Evolutionary conservation across 1,140 invertebrate species (phyloP).

Genomic region (Venturia canescens): DNA sequence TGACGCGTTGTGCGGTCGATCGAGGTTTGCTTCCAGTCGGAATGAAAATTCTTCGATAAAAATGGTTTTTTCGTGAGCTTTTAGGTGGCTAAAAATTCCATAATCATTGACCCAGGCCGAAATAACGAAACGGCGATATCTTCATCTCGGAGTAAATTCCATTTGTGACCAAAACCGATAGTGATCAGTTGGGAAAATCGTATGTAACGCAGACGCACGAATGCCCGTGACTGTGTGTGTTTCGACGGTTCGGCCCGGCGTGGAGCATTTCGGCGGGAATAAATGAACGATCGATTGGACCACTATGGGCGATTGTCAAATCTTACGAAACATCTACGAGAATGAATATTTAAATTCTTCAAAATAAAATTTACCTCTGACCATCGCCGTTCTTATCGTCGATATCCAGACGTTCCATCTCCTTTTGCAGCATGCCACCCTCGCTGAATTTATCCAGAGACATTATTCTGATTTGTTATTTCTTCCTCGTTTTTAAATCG

Average conservation of each 20-base stretch:
- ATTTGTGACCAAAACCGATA: not conserved
- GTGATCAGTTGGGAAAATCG: not conserved
- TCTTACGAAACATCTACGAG: not conserved
- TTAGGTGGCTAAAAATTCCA: too few species aligned
- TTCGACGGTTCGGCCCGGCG: not conserved
- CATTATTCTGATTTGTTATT: constrained; percentile 56
- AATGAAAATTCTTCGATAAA: too few species aligned
- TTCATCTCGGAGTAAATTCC: not conserved
- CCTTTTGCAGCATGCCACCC: constrained; percentile 67
- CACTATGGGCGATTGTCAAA: not conserved
- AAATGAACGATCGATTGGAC: not conserved
- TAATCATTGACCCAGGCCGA: not conserved
- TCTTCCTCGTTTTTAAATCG: constrained; percentile 43
- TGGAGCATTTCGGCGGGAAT: not conserved
- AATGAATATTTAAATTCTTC: not conserved
- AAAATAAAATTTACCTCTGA: constrained; percentile 65
- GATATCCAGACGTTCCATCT: constrained; percentile 73
- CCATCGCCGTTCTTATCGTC: constrained; percentile 73
- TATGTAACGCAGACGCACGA: not conserved
- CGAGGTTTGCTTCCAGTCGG: too few species aligned
- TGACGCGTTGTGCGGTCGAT: too few species aligned
- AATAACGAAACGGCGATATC: constrained; percentile 10
- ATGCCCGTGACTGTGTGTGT: too few species aligned
- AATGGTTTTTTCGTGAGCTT: too few species aligned
- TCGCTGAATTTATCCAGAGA: constrained; percentile 73